Base-by-base conservation (phyloP, 1,140 invertebrate species). In the Archivesica marissinica region DNA sequence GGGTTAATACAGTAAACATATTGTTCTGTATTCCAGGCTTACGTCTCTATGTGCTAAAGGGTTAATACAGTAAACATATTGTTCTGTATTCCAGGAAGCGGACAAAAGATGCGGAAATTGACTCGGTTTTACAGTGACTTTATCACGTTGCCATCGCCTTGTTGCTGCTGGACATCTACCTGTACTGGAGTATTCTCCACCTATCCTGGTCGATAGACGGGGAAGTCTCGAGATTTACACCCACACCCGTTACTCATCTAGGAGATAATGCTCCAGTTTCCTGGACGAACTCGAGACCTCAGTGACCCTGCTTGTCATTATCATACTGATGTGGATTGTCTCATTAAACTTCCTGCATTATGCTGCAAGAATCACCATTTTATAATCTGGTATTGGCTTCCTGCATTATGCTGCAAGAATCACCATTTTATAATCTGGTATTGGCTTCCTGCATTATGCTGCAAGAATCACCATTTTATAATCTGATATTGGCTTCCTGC, bases 61-160 rank as follows among this genome's bases (percentile, higher is more conserved):
- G n/a, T n/a, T n/a, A n/a, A n/a, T n/a, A n/a, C n/a, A n/a, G n/a
- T n/a, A n/a, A n/a, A n/a, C n/a, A n/a, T n/a, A n/a, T n/a, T n/a
- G n/a, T n/a, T n/a, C 17, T 41, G 39, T 78, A 50, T 88, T 86
- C 6, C 78, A 90, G 88, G 66, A 88, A 88, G 61, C 72, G 82
- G n/a, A 81, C 78, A 28, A 87, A 89, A 52, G 86, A 82, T 15
- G 70, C 75, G n/a, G 87, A 88, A 30, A 74, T 90, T 20, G 88
- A 90, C 56, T 74, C 77, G 13, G 35, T 90, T 30, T 84, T 90
- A 39, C 89, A 90, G 88, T 90, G 88, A 90, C 89, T 90, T 77
- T 86, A 86, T 41, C 66, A 75, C 6, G 59, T 80, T 25, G 85
- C 88, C 39, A 25, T 89, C 23, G 86, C 72, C 28, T 52, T 89